Percentiles rank a stretch among this genome's conserved stretches.
These are phyloP conservation scores for Acanthosepion lycidas DNA, from an alignment of 2,888 invertebrate genomes.

Conservation along the genomic window DNA sequence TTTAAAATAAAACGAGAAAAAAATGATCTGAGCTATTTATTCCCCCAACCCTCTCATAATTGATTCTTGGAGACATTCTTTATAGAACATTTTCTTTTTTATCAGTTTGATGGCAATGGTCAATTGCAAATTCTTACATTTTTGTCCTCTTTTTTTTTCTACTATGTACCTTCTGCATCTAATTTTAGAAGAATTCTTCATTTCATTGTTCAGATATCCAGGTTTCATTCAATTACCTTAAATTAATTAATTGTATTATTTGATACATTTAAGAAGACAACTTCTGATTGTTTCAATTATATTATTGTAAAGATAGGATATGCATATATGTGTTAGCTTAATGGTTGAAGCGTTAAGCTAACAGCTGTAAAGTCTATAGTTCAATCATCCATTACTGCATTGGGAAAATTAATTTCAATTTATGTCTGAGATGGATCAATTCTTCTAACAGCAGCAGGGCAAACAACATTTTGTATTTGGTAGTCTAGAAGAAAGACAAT, in stretches of 20 bases:
- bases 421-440: too few species aligned
- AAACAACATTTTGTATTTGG: too few species aligned
- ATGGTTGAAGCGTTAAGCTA: too few species aligned
- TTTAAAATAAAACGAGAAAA: neutral
- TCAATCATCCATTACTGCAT: too few species aligned
- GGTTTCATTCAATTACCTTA: neutral
- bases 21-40: neutral
- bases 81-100: neutral
- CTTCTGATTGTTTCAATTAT: too few species aligned
- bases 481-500: too few species aligned
- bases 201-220: neutral
- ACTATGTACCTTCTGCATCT: neutral
- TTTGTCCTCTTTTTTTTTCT: neutral
- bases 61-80: neutral
- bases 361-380: too few species aligned
- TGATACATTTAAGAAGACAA: neutral
- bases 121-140: slow-evolving; percentile 13
- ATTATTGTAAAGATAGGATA: too few species aligned
- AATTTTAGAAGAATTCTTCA: neutral
- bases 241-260: neutral
- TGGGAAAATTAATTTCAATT: too few species aligned
- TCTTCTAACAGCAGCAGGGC: too few species aligned
- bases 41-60: neutral
- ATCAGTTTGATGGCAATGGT: neutral
- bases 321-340: too few species aligned